Evolutionary conservation across 2,113 vertebrate species (phyloP), one percentile per base, ranked within the genome.

Genomic region (Perccottus glenii): DNA sequence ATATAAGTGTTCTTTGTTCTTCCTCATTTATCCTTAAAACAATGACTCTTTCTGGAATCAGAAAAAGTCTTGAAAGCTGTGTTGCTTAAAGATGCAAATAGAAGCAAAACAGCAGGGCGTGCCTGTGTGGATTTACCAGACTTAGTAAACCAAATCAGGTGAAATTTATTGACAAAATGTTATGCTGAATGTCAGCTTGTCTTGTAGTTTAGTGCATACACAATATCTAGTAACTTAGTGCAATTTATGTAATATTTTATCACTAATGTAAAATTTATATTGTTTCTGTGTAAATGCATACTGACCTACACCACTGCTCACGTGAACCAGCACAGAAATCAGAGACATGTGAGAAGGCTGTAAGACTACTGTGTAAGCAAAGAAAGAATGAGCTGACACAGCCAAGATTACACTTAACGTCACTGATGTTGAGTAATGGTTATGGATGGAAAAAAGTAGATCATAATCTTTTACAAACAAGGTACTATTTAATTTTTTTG

Each of bases 21-120:
- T 50, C 15, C 16, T 32, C 47, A 56, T 65, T 49, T 9, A 61
- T 36, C 1, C 7, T 45, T 9, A 35, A 69, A 67, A 88, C 83
- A 87, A 80, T 64, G 58, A 67, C n/a, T 57, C 80, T 63, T 64
- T 76, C 72, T 77, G 44, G 47, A 38, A 15, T 64, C 4, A 27
- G 19, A 27, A 27, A 27, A 27, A 27, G 19, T 27, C 19, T 27
- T 9, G 42, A 55, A 8, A 35, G 14, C 40, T 19, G 32, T 50
- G 58, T 33, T 35, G 48, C 3, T 50, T 35, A 63, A 11, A 36
- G 46, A 76, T 70, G 70, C 59, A 80, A 64, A 70, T 12, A 52
- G 48, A 70, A 45, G 53, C 35, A 65, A 61, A 65, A 38, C 33
- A 71, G 56, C 59, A 55, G 58, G 40, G 55, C 53, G 60, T n/a